Percentiles rank a stretch among this genome's conserved stretches.
Conservation (phyloP, 2,797 vertebrate genomes). For the Acropternis orthonyx region DNA sequence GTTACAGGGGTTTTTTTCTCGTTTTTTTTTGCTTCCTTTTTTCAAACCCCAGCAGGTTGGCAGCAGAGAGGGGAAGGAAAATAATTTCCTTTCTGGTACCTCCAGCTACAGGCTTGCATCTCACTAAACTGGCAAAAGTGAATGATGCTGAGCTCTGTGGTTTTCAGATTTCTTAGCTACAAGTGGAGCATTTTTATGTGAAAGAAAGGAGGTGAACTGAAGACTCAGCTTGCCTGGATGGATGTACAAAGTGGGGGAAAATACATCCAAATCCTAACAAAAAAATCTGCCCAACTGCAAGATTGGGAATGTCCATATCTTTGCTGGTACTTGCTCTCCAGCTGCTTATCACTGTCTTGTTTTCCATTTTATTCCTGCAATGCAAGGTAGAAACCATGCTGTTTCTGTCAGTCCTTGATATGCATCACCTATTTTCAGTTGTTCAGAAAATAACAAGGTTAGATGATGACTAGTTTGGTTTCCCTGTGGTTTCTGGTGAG, state of each 20-base stretch:
- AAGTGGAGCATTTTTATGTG: not conserved
- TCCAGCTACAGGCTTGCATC: not conserved
- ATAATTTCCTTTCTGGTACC: not conserved
- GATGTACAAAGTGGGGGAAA: not conserved
- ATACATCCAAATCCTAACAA: not conserved
- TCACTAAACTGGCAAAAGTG: not conserved
- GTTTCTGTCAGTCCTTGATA: not conserved
- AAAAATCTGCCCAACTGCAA: accelerated
- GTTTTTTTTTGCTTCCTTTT: accelerated
- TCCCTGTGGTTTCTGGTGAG: not conserved
- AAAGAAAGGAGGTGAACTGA: not conserved
- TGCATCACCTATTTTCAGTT: not conserved
- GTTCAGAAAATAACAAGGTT: not conserved
- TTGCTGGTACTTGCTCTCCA: not conserved
- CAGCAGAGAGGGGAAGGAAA: not conserved
- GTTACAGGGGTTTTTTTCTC: not conserved
- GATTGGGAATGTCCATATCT: not conserved
- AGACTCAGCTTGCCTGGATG: not conserved
- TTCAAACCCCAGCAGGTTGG: not conserved
- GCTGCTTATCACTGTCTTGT: accelerated
- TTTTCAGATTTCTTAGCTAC: not conserved
- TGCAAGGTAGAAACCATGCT: not conserved
- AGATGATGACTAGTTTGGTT: not conserved
- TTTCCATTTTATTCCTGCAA: not conserved
- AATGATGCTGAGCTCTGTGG: not conserved